These are phyloP conservation scores for Myxocyprinus asiaticus DNA, from an alignment of 2,113 vertebrate genomes.

Conservation along the genomic window DNA sequence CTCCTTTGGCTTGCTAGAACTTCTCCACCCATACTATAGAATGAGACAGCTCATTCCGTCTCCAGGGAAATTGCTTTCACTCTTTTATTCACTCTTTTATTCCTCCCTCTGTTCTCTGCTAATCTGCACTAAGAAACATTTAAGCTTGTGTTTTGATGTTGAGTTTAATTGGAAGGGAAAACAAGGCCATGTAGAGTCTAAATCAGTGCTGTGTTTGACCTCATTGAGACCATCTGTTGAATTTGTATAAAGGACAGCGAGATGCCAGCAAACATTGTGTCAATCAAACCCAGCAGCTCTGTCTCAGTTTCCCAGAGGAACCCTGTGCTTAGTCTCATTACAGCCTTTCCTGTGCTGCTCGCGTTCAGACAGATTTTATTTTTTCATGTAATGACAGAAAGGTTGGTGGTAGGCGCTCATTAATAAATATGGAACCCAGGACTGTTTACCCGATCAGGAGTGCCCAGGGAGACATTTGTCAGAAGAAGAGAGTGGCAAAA, in stretches of 20 bases:
- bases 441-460: slow-evolving; percentile 39
- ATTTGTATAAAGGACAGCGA: slow-evolving; percentile 29
- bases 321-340: slow-evolving; percentile 25
- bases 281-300: slow-evolving; percentile 31
- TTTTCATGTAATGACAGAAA: neutral
- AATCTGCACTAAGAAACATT: neutral
- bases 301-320: slow-evolving; percentile 7
- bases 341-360: slow-evolving; percentile 12
- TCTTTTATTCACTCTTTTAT: neutral
- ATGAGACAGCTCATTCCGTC: slow-evolving; percentile 33
- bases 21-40: neutral
- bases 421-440: slow-evolving; percentile 51
- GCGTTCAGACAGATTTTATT: neutral
- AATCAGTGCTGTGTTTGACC: slow-evolving; percentile 26
- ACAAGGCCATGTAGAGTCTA: slow-evolving; percentile 15
- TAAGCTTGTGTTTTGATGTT: slow-evolving; percentile 24
- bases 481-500: slow-evolving; percentile 3
- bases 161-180: slow-evolving; percentile 34
- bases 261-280: slow-evolving; percentile 29
- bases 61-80: slow-evolving; percentile 50
- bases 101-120: neutral
- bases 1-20: slow-evolving; percentile 15
- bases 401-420: slow-evolving; percentile 31
- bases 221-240: slow-evolving; percentile 35
- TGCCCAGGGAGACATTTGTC: slow-evolving; percentile 32